Evolutionary conservation across 37 sponge, comb jelly and placozoan species (phyloP), one percentile per base, ranked within the genome.

Genomic region (Halisarca cf. caerulea): DNA sequence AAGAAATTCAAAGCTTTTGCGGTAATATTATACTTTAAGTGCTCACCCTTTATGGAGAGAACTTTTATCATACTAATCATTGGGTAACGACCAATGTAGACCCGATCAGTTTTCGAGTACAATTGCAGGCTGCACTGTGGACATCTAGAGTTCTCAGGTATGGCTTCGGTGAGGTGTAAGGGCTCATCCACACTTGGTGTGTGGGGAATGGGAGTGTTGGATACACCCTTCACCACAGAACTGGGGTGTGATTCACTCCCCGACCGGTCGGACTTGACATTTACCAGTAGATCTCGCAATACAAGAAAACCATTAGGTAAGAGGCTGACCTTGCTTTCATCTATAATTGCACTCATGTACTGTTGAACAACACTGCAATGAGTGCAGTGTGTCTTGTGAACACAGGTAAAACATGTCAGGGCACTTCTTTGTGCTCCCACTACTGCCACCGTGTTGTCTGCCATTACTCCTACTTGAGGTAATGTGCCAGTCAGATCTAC

Each of bases 351-450:
- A 71, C 64, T 62, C 64, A 71, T 9, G 32, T 37, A 37, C 41
- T 71, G 23, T 21, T 71, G 37, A 5, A 71, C 41, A 32, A 71
- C 5, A 38, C 32, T 71, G 40, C 21, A 18, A 71, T 71, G 73
- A 32, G 41, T 21, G 41, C 73, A 71, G 32, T 9, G 8, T 9
- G 20, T 38, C 32, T 9, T 38, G 37, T 7, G 5, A 5, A 18
- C 32, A 37, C 73, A 71, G 5, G 73, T 71, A 38, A 71, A 71
- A 71, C 73, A 71, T 37, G 23, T 34, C 6, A 71, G 30, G 41
- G 73, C 73, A 71, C 73, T 71, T 71, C 73, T 32, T 71, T 30
- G 23, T 8, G 32, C 41, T 38, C 73, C 73, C 8, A 71, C 41
- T 3, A 71, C 73, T 20, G 73, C 73, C 21, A 30, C 38, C 32